These are phyloP conservation scores for Pseudachorutes palmiensis DNA, from an alignment of 1,140 invertebrate species.

Conservation along the genomic window DNA sequence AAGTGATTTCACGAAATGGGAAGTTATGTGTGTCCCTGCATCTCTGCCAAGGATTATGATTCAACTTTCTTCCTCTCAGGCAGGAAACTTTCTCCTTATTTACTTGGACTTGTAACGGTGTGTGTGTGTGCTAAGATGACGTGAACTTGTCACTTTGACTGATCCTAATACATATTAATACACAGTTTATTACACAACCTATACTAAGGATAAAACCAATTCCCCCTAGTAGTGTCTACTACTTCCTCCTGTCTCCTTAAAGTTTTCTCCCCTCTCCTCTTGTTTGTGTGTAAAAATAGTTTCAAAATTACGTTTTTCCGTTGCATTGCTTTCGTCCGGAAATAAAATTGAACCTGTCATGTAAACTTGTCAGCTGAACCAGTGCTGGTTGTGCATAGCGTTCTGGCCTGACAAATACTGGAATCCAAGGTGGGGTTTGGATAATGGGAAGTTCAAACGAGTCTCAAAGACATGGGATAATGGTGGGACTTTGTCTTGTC, in stretches of 20 bases:
- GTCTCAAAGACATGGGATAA: neutral
- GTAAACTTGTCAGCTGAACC: too few relatives aligned
- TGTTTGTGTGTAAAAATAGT: too few relatives aligned
- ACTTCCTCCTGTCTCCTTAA: neutral
- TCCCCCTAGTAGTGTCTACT: neutral
- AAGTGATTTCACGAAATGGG: too few relatives aligned
- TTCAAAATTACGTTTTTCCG: too few relatives aligned
- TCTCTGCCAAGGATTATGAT: neutral
- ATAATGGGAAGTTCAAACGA: neutral
- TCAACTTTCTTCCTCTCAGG: too few relatives aligned
- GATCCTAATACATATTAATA: neutral
- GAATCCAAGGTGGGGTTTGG: neutral
- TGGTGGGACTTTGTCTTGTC: constrained; percentile 11
- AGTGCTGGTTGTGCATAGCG: too few relatives aligned
- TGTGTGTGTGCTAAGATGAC: neutral
- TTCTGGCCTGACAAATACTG: too few relatives aligned
- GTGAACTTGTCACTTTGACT: too few relatives aligned
- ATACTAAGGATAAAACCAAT: too few relatives aligned
- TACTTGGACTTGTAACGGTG: neutral
- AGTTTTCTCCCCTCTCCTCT: neutral
- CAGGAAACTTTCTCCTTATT: neutral
- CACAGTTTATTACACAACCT: too few relatives aligned
- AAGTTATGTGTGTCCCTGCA: neutral
- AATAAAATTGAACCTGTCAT: neutral
- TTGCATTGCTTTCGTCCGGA: too few relatives aligned